A percentile compares a stretch with the other conserved stretches of the same genome.
Conservation (phyloP, 2,113 vertebrate species). For the Noturus placidus region DNA sequence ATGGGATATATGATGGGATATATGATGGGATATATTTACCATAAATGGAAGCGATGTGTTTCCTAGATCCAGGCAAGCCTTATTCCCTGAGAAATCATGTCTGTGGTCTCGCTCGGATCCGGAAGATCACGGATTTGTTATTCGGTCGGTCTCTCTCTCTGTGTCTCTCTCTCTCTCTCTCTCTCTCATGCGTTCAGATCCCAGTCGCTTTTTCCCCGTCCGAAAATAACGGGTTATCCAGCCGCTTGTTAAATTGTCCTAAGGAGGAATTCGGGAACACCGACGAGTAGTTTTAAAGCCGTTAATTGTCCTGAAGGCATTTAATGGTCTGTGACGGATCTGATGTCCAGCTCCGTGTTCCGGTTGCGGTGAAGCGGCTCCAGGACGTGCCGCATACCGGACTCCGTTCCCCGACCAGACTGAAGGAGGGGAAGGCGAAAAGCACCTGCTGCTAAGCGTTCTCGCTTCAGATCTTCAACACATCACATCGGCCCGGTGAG, state of each 20-base stretch:
- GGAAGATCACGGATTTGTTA: slow-evolving; percentile 18
- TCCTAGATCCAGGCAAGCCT: slow-evolving; percentile 37
- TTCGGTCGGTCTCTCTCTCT: neutral
- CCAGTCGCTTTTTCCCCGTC: neutral
- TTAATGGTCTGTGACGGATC: slow-evolving; percentile 2
- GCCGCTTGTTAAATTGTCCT: neutral
- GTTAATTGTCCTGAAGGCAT: slow-evolving; percentile 25
- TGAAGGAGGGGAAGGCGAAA: no score
- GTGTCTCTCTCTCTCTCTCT: neutral
- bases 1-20: neutral
- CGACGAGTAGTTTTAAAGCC: slow-evolving; percentile 23
- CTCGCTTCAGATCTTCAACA: neutral
- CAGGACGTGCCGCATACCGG: slow-evolving; percentile 31
- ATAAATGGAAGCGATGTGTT: slow-evolving; percentile 34
- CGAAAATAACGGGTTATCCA: slow-evolving; percentile 36
- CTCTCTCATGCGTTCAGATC: neutral
- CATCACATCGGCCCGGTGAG: neutral
- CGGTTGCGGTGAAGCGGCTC: slow-evolving; percentile 13
- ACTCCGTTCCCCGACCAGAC: neutral
- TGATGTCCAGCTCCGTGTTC: slow-evolving; percentile 19
- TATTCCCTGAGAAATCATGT: slow-evolving; percentile 42
- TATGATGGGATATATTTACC: slow-evolving; percentile 47
- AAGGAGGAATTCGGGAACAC: neutral
- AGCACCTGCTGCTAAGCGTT: slow-evolving; percentile 27
- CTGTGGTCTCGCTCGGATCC: slow-evolving; percentile 15